A percentile compares a stretch with the other conserved stretches of the same genome.
phyloP scores from a whole-genome alignment of 2,888 invertebrate genomes.

The Oxytorus armatus region DNA sequence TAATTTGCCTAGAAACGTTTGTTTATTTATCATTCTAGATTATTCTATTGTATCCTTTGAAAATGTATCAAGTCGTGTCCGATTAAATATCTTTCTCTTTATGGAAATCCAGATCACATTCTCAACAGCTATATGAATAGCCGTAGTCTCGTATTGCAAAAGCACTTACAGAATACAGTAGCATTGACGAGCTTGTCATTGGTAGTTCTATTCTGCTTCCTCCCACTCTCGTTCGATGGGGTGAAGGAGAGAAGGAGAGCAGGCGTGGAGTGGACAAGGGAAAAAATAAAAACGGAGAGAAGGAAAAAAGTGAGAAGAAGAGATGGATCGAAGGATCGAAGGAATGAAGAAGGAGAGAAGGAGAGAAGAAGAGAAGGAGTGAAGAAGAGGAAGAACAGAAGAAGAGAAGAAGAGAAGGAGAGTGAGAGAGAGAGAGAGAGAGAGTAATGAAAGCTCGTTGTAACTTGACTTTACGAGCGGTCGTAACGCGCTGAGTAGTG shows the following conservation, averaged over 20 bases:
- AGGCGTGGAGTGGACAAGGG: no score
- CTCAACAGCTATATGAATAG: no score
- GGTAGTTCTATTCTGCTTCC: not conserved
- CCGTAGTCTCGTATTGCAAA: slow-evolving; percentile 6
- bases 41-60: no score
- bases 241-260: slow-evolving; percentile 24
- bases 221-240: slow-evolving; percentile 18
- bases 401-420: slow-evolving; percentile 6
- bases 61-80: no score
- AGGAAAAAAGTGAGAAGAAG: no score
- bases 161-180: slow-evolving; percentile 10
- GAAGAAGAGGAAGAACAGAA: slow-evolving; percentile 61
- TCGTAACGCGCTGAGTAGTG: slow-evolving; percentile 72
- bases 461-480: slow-evolving; percentile 68
- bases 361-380: no score
- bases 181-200: slow-evolving; percentile 33
- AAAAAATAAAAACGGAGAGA: no score
- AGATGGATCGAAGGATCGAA: slow-evolving; percentile 49
- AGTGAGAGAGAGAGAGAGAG: slow-evolving; percentile 27
- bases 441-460: slow-evolving; percentile 27
- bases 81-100: no score
- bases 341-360: slow-evolving; percentile 43
- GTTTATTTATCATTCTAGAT: no score
- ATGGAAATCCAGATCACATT: no score
- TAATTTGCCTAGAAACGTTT: no score